phyloP scores from a whole-genome alignment of 2,888 invertebrate species.

The Biston betularia region DNA sequence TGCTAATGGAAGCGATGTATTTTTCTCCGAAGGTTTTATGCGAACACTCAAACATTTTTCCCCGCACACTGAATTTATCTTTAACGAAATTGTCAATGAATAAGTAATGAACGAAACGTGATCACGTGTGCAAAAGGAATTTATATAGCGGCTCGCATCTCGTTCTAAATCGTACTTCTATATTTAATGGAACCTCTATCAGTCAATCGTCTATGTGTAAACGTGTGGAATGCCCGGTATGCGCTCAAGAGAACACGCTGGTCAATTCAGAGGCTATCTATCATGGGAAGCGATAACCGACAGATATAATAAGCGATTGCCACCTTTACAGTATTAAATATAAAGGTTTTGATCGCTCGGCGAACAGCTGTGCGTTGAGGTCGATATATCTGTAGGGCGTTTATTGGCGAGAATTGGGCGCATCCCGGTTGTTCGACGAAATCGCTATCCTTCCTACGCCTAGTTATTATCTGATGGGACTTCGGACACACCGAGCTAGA shows the following conservation, averaged over 20 bases:
- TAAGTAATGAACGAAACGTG: slow-evolving; percentile 37
- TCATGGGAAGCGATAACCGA: slow-evolving; percentile 62
- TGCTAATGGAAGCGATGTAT: slow-evolving; percentile 37
- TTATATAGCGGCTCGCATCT: slow-evolving; percentile 54
- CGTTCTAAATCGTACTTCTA: slow-evolving; percentile 59
- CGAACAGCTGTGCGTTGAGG: slow-evolving; percentile 60
- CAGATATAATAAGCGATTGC: slow-evolving; percentile 63
- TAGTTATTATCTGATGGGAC: slow-evolving; percentile 74
- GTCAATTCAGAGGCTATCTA: slow-evolving; percentile 69
- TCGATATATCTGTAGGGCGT: slow-evolving; percentile 79
- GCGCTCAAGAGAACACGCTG: slow-evolving; percentile 66
- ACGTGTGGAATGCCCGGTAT: slow-evolving; percentile 65
- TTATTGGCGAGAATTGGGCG: slow-evolving; percentile 85
- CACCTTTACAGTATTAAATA: slow-evolving; percentile 60
- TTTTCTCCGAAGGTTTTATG: slow-evolving; percentile 39
- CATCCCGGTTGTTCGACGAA: slow-evolving; percentile 83
- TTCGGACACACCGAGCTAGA: slow-evolving; percentile 68
- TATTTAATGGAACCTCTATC: slow-evolving; percentile 61
- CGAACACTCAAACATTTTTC: slow-evolving; percentile 38
- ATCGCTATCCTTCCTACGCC: slow-evolving; percentile 81
- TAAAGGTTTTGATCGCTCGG: slow-evolving; percentile 72
- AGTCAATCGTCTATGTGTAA: slow-evolving; percentile 63
- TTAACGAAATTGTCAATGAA: slow-evolving; percentile 40
- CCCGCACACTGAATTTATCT: slow-evolving; percentile 30
- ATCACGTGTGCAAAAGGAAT: slow-evolving; percentile 47